Percentiles rank a stretch among this genome's conserved stretches.
These are phyloP conservation scores for Isoperla grammatica DNA, from an alignment of 2,888 invertebrate genomes.

Conservation along the genomic window DNA sequence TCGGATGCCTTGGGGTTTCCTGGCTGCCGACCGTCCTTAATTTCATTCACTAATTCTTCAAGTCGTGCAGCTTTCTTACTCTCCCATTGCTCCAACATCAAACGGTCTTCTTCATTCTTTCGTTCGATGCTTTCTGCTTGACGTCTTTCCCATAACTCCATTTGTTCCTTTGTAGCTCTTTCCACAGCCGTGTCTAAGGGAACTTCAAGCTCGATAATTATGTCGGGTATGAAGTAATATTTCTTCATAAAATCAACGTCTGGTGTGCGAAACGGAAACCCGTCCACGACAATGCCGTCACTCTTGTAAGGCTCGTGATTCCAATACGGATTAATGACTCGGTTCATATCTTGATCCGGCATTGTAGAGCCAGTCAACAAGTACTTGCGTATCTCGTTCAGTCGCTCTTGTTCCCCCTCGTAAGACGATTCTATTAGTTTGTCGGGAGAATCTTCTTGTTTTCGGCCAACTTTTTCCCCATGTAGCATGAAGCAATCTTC, in stretches of 20 bases:
- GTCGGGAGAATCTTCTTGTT: no score
- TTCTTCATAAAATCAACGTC: constrained; percentile 52
- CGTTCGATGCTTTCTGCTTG: constrained; percentile 35
- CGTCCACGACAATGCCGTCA: constrained; percentile 55
- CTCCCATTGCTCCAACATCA: no score
- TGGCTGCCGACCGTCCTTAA: no score
- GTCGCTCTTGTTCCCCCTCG: constrained; percentile 42
- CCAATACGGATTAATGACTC: constrained; percentile 49
- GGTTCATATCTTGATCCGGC: constrained; percentile 44
- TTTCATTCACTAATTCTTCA: no score
- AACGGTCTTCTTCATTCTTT: constrained; percentile 38
- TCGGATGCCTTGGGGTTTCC: no score
- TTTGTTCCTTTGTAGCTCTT: constrained; percentile 41
- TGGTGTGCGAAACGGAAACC: constrained; percentile 52
- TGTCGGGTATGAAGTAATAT: constrained; percentile 52
- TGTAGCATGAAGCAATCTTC: constrained; percentile 29
- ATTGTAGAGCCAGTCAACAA: constrained; percentile 48
- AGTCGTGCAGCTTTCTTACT: no score
- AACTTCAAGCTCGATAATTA: constrained; percentile 49
- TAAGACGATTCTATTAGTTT: no score
- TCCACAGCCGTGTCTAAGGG: constrained; percentile 40
- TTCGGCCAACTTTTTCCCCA: no score
- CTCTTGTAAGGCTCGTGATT: constrained; percentile 47
- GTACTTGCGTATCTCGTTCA: constrained; percentile 47
- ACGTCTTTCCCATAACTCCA: constrained; percentile 43